phyloP scores from a whole-genome alignment of 1,140 invertebrate genomes.

The Drosophila guanche region DNA sequence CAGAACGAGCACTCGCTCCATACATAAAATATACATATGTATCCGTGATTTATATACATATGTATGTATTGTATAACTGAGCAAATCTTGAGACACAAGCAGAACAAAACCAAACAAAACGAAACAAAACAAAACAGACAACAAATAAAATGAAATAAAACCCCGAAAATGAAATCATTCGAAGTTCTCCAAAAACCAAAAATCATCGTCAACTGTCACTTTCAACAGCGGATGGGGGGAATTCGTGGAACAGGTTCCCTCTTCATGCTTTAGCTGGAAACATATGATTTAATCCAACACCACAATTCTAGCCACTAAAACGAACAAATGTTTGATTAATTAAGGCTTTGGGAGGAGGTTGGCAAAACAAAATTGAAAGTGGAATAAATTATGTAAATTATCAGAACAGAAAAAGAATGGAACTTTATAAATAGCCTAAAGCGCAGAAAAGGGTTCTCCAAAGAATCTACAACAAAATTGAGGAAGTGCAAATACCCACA shows the following conservation, averaged over 20 bases:
- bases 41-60: constrained; percentile 21
- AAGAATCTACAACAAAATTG: too few relatives aligned
- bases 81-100: constrained; percentile 51
- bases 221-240: constrained; percentile 30
- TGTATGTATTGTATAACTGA: constrained; percentile 30
- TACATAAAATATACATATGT: constrained; percentile 15
- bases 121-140: constrained; percentile 19
- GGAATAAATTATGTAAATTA: constrained; percentile 33
- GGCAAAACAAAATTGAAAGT: constrained; percentile 37
- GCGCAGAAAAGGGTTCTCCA: too few relatives aligned
- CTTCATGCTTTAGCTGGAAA: constrained; percentile 18
- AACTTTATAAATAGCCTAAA: background rate
- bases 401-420: background rate
- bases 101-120: constrained; percentile 24
- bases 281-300: constrained; percentile 45
- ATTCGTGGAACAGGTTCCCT: constrained; percentile 57
- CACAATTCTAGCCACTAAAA: constrained; percentile 26
- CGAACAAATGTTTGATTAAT: constrained; percentile 48
- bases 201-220: constrained; percentile 50
- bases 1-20: constrained; percentile 28
- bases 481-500: too few relatives aligned
- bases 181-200: constrained; percentile 35
- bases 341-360: constrained; percentile 8
- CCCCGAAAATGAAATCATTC: constrained; percentile 63
- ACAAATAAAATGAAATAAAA: background rate